Conservation (phyloP, 1,140 invertebrate genomes). For the Matsumurasca onukii region DNA sequence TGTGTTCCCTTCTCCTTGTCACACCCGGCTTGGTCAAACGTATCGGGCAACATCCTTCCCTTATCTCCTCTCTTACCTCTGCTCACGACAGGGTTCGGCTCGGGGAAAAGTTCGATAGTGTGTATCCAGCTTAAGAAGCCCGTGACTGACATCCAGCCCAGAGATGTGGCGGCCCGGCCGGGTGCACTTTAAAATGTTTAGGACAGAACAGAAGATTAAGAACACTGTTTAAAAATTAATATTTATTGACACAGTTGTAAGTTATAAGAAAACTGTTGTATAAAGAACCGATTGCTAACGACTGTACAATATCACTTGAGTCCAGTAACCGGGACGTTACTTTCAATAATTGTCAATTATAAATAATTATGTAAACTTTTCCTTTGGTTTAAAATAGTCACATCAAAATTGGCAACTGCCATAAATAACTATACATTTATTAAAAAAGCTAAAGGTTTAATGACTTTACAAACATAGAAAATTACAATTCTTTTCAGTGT, state of each 20-base stretch:
- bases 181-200: no score
- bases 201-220: no score
- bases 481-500: not conserved
- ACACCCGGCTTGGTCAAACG: no score
- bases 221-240: constrained; percentile 18
- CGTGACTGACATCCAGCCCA: no score
- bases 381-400: constrained; percentile 20
- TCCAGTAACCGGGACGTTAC: not conserved
- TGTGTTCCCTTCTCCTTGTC: no score
- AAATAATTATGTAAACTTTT: not conserved
- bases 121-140: no score
- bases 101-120: no score
- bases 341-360: not conserved
- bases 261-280: constrained; percentile 25
- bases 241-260: constrained; percentile 26
- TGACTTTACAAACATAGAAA: not conserved
- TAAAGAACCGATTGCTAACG: constrained; percentile 20
- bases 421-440: constrained; percentile 9
- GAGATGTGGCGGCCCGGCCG: no score
- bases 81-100: no score
- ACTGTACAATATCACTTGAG: constrained; percentile 25
- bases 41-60: no score
- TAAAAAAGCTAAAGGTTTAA: not conserved
- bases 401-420: not conserved
- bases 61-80: no score